Percentiles rank a stretch among this genome's conserved stretches.
phyloP scores from a whole-genome alignment of 2,113 vertebrate species.

The Oreotrochilus melanogaster region DNA sequence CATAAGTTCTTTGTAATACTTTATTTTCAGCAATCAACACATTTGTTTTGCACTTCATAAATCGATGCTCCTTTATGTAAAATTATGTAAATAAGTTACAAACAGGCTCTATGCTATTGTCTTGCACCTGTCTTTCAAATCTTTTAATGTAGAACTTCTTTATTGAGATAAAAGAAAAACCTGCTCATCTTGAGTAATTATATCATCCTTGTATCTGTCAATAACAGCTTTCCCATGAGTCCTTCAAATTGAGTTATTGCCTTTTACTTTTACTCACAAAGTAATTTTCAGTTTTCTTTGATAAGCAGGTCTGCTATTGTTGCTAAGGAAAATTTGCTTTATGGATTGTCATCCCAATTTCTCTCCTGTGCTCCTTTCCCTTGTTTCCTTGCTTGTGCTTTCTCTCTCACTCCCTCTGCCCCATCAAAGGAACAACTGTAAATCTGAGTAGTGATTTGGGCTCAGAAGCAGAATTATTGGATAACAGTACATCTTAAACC shows the following conservation, averaged over 20 bases:
- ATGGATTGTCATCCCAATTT: background rate
- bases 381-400: background rate
- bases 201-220: slow-evolving; percentile 15
- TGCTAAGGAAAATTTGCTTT: slow-evolving; percentile 24
- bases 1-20: slow-evolving; percentile 9
- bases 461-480: background rate
- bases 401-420: background rate
- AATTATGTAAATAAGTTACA: slow-evolving; percentile 64
- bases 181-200: slow-evolving; percentile 43
- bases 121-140: slow-evolving; percentile 38
- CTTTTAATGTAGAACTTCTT: slow-evolving; percentile 38
- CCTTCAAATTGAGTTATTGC: background rate
- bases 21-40: slow-evolving; percentile 30
- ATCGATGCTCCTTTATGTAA: slow-evolving; percentile 26
- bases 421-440: background rate
- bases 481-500: background rate
- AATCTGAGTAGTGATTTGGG: background rate
- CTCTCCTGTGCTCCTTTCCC: background rate
- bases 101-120: slow-evolving; percentile 42
- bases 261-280: slow-evolving; percentile 24
- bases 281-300: slow-evolving; percentile 53
- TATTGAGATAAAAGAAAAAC: slow-evolving; percentile 61
- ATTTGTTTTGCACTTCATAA: slow-evolving; percentile 46
- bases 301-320: slow-evolving; percentile 38
- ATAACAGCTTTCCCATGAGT: slow-evolving; percentile 38